A percentile compares a stretch with the other conserved stretches of the same genome.
phyloP scores from a whole-genome alignment of 2,888 invertebrate genomes.

The Didymodactylos carnosus region DNA sequence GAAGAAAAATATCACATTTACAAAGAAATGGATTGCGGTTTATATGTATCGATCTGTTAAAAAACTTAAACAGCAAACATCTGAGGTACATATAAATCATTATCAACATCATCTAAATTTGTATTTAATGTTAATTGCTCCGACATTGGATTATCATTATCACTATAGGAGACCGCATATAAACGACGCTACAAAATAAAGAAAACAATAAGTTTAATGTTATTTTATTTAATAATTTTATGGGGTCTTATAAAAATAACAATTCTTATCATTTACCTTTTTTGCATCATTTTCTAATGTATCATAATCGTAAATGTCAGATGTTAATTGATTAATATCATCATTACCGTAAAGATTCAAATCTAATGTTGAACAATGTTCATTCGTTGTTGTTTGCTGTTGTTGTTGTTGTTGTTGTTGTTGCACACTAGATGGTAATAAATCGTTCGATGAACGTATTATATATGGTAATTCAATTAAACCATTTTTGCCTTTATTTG shows the following conservation, averaged over 20 bases:
- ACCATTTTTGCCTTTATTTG: neutral
- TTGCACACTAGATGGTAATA: neutral
- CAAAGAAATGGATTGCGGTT: too few species aligned
- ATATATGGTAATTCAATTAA: neutral
- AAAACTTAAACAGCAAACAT: neutral
- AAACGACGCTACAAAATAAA: neutral
- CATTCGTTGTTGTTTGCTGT: too few species aligned
- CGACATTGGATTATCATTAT: neutral
- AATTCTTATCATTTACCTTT: neutral
- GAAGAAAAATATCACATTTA: too few species aligned
- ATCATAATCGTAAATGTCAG: neutral
- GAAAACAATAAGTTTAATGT: neutral
- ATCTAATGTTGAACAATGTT: too few species aligned
- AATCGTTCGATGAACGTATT: too few species aligned
- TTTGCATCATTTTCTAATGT: neutral
- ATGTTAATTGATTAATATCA: neutral
- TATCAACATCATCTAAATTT: neutral
- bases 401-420: neutral
- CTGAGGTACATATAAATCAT: neutral
- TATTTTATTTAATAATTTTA: neutral
- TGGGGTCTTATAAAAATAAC: too few species aligned
- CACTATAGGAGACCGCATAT: neutral
- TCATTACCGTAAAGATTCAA: too few species aligned
- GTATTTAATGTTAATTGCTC: too few species aligned
- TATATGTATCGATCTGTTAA: too few species aligned